Evolutionary conservation across 2,797 vertebrate genomes (phyloP), one percentile per base, ranked within the genome.

Genomic region (Gouania willdenowi): DNA sequence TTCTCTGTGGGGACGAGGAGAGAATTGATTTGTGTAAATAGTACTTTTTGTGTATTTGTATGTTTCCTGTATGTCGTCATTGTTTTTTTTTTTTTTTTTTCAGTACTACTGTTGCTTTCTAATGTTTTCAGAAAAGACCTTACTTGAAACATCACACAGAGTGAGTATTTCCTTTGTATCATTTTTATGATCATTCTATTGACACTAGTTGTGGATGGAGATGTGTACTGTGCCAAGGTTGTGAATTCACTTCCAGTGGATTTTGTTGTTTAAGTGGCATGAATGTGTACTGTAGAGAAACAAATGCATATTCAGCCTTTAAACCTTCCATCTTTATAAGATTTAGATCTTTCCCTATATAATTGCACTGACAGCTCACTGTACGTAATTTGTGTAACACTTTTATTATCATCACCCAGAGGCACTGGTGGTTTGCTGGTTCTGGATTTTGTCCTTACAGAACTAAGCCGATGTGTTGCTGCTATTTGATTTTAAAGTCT

Each of bases 341-440:
- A 56, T 60, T 73, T 53, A 42, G 50, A 63, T 52, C 51, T 66
- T 69, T 56, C 38, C 19, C 31, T 82, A 80, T 74, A 74, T 56
- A 53, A 89, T 89, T 90, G 88, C 90, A 91, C 91, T 90, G 82
- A 87, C 78, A 69, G 53, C 55, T 79, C 72, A 51, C 50, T 9
- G 26, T 25, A 50, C 25, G 34, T 43, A 49, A 56, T 46, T n/a
- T 66, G 66, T 71, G 77, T 83, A 66, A 77, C 84, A 6, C 8
- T 82, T 43, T 56, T 84, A n/a, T 51, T 83, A 77, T 68, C 90
- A 87, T 53, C 65, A 71, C 18, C 65, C 73, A 87, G 88, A 89
- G 82, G 90, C 89, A 89, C 89, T 45, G 87, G 91, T 65, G 83
- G 85, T 88, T 91, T 89, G 84, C 84, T 79, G 53, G 70, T 87